These are phyloP conservation scores for Folsomia candida DNA, from an alignment of 2,888 invertebrate genomes.

Conservation along the genomic window DNA sequence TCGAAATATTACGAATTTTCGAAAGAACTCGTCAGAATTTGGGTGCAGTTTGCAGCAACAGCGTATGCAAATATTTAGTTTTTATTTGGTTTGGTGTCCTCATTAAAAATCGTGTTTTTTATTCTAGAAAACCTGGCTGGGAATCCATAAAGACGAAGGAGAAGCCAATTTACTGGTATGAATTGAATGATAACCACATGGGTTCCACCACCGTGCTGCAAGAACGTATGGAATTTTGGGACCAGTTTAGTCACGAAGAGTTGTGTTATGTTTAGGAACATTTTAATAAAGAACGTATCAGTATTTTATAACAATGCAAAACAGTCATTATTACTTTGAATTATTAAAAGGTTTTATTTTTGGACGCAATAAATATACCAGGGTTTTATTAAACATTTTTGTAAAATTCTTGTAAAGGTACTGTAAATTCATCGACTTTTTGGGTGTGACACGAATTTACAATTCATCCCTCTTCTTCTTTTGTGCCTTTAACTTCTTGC, in stretches of 20 bases:
- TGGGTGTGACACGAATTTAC: no score
- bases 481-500: constrained; percentile 18
- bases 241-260: constrained; percentile 32
- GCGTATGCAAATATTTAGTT: constrained; percentile 22
- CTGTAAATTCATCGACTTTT: no score
- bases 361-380: no score
- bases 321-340: no score
- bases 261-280: constrained; percentile 23
- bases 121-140: background rate
- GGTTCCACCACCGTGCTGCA: constrained; percentile 18
- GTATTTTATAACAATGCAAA: no score
- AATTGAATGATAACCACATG: background rate
- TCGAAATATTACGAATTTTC: constrained; percentile 30
- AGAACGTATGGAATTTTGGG: constrained; percentile 37
- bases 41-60: constrained; percentile 33
- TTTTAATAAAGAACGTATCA: no score
- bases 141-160: background rate
- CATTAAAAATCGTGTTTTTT: background rate
- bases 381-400: no score
- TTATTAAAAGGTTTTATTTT: no score
- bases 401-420: no score
- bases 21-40: constrained; percentile 26
- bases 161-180: background rate
- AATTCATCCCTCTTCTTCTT: constrained; percentile 16
- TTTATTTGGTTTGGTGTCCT: background rate